phyloP scores from a whole-genome alignment of 2,113 vertebrate species.

The Grallaria varia region DNA sequence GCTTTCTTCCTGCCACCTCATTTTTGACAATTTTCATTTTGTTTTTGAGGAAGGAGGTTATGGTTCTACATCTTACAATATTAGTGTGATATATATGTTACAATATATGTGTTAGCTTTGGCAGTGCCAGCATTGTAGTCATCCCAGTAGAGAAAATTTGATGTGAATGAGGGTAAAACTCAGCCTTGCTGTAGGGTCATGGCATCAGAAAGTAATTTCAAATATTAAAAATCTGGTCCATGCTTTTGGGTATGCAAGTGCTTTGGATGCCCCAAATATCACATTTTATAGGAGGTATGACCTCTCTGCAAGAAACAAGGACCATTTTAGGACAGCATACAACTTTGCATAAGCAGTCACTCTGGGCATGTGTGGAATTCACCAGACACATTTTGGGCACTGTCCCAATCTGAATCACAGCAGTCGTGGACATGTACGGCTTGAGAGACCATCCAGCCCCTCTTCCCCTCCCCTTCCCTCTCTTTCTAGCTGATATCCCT shows the following conservation, averaged over 20 bases:
- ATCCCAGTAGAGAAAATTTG: slow-evolving; percentile 31
- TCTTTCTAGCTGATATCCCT: neutral
- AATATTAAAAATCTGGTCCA: neutral
- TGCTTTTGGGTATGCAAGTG: neutral
- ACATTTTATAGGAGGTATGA: neutral
- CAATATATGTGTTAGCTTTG: slow-evolving; percentile 43
- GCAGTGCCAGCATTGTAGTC: neutral
- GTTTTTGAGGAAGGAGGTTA: slow-evolving; percentile 21
- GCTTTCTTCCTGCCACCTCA: neutral
- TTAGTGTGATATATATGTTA: slow-evolving; percentile 35
- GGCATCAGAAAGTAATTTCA: slow-evolving; percentile 12
- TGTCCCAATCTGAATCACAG: slow-evolving; percentile 2
- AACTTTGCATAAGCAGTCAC: neutral
- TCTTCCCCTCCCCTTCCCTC: neutral
- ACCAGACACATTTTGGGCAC: slow-evolving; percentile 44
- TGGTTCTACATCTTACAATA: neutral
- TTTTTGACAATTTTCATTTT: neutral
- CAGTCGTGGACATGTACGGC: neutral
- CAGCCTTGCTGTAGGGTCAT: neutral
- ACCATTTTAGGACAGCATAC: slow-evolving; percentile 41
- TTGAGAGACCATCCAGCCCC: neutral
- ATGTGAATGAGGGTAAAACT: neutral
- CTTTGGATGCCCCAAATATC: neutral
- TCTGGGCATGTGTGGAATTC: slow-evolving; percentile 16
- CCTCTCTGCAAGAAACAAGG: neutral